A percentile compares a stretch with the other conserved stretches of the same genome.
Conservation (phyloP, 2,113 vertebrate genomes). For the Pteronura brasiliensis region DNA sequence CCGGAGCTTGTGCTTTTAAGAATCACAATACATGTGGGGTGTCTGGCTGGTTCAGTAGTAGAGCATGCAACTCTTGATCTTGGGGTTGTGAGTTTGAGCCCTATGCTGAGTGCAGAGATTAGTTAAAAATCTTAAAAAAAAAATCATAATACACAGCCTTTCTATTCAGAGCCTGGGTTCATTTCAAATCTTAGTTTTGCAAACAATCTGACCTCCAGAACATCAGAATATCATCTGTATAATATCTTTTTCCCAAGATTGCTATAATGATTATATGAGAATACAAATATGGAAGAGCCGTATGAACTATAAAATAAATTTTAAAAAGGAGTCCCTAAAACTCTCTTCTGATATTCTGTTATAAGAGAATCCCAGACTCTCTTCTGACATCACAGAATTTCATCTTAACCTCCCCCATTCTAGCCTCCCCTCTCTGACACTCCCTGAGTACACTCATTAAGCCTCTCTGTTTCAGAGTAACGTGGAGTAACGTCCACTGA, state of each 20-base stretch:
- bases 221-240: not conserved
- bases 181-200: conserved; percentile 9
- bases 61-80: not conserved
- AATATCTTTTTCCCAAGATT: not conserved
- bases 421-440: not conserved
- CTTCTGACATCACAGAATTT: not conserved
- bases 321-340: not conserved
- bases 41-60: not conserved
- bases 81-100: not conserved
- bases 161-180: not conserved
- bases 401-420: not conserved
- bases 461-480: conserved; percentile 14
- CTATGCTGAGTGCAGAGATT: not conserved
- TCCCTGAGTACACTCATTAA: not conserved
- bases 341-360: conserved; percentile 5
- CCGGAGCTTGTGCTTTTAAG: not conserved
- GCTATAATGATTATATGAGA: not conserved
- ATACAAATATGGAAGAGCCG: not conserved
- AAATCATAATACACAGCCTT: not conserved
- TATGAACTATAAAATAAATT: not conserved
- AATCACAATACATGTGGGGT: not conserved
- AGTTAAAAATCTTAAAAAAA: not conserved
- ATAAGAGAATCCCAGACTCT: not conserved
- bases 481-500: conserved; percentile 1
- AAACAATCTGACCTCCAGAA: not conserved